phyloP scores from a whole-genome alignment of 2,888 invertebrate species.

The Tortricodes alternella region DNA sequence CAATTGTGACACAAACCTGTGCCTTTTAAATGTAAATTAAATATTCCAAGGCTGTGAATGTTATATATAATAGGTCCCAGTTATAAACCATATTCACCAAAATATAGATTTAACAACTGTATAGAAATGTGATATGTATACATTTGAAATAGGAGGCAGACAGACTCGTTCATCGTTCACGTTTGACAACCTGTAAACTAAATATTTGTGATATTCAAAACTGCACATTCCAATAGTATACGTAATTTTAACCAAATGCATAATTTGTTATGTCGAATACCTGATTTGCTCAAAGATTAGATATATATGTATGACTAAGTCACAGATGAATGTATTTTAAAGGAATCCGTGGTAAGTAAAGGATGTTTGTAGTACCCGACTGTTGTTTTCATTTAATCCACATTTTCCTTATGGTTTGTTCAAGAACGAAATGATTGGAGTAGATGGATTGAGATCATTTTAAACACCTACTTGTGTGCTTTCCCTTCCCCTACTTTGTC shows the following conservation, averaged over 20 bases:
- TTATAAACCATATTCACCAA: constrained; percentile 48
- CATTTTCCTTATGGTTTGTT: not conserved
- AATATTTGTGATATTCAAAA: not conserved
- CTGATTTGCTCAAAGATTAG: constrained; percentile 36
- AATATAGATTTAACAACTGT: constrained; percentile 30
- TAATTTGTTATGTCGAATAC: constrained; percentile 22
- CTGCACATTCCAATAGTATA: constrained; percentile 26
- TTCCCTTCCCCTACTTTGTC: too few relatives aligned
- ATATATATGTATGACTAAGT: constrained; percentile 23
- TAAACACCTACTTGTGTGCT: too few relatives aligned
- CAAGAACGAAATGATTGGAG: not conserved
- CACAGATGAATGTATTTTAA: constrained; percentile 7
- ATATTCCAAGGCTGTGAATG: constrained; percentile 59
- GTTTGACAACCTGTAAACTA: not conserved
- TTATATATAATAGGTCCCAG: constrained; percentile 44
- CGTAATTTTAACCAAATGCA: not conserved
- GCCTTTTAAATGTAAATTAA: constrained; percentile 28
- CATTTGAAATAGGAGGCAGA: not conserved
- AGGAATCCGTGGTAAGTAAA: constrained; percentile 13
- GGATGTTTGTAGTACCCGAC: constrained; percentile 7
- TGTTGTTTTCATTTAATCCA: constrained; percentile 12
- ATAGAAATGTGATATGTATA: too few relatives aligned
- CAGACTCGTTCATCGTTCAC: too few relatives aligned
- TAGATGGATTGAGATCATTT: too few relatives aligned
- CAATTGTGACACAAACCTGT: constrained; percentile 15